Base-by-base conservation (phyloP, 2,888 invertebrate genomes). In the Seira musarum region DNA sequence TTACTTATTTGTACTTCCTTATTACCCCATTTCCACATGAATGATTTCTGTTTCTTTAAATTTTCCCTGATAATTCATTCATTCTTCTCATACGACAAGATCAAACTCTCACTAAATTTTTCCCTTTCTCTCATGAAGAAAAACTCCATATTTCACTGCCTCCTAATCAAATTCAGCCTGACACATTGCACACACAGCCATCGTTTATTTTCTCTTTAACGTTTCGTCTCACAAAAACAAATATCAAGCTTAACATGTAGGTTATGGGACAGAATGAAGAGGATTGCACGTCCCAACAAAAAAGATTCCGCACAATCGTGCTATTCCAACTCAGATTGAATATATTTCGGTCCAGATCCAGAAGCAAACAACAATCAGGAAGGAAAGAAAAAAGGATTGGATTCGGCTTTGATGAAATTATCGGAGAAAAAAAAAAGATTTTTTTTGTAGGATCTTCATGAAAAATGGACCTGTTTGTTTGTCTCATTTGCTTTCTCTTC, bases 401-500 rank as follows among this genome's bases (percentile, higher is more conserved):
- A 64, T 67, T 63, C 40, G 68, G 68, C 77, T 68, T 72, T 81
- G 76, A 81, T 81, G 77, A 73, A 81, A 81, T 81, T 81, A 81
- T 30, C 66, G 70, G 49, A 8, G 40, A 13, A 40, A 8, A 61
- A 66, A 66, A 57, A 67, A 77, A 57, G 65, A 74, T 67, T 67
- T 67, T n/a, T n/a, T n/a, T n/a, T n/a, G n/a, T n/a, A n/a, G 63
- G 78, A 72, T 61, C 72, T 72, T 78, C 81, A 77, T 79, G 82
- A 82, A 79, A 79, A 82, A 82, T 82, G 71, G 82, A 79, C 71
- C 75, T 74, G 75, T 79, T 82, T 74, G 75, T 79, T 82, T 82
- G 78, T 79, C 75, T 79, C 60, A 82, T 63, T 82, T 71, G 61
- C 17, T 64, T 25, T 66, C 67, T 78, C 53, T 71, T 57, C 67